Percentiles rank a stretch among this genome's conserved stretches.
Evolutionary conservation across 2,888 invertebrate species (phyloP).

Genomic region (Phengaris alcon): DNA sequence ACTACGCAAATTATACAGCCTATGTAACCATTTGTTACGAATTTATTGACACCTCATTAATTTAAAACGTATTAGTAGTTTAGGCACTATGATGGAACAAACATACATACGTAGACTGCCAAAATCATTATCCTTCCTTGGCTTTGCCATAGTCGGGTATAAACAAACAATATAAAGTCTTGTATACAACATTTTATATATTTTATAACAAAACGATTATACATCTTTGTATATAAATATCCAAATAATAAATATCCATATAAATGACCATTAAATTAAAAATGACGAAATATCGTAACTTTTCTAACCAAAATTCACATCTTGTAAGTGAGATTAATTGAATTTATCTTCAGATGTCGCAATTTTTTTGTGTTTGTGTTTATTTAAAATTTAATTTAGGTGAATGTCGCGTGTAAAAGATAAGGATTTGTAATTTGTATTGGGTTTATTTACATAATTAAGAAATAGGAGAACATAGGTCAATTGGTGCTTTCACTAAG

Average conservation of each 20-base stretch:
- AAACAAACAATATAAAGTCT: too few relatives aligned
- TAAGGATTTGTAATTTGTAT: background rate
- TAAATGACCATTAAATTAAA: background rate
- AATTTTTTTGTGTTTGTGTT: background rate
- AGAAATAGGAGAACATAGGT: background rate
- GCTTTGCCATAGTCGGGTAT: too few relatives aligned
- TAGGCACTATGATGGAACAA: too few relatives aligned
- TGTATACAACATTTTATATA: background rate
- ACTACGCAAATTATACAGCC: too few relatives aligned
- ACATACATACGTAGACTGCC: too few relatives aligned
- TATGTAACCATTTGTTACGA: too few relatives aligned
- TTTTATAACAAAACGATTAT: background rate
- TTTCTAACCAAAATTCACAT: background rate
- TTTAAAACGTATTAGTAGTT: too few relatives aligned
- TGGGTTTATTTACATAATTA: background rate
- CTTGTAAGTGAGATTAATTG: background rate
- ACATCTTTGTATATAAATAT: background rate
- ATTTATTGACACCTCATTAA: too few relatives aligned
- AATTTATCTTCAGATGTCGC: background rate
- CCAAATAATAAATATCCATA: background rate
- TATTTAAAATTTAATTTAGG: constrained; percentile 7
- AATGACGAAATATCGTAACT: background rate
- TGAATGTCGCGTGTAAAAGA: background rate
- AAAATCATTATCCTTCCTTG: too few relatives aligned
- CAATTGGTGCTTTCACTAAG: background rate